Base-by-base conservation (phyloP, 2,797 vertebrate species). In the Enoplosus armatus region DNA sequence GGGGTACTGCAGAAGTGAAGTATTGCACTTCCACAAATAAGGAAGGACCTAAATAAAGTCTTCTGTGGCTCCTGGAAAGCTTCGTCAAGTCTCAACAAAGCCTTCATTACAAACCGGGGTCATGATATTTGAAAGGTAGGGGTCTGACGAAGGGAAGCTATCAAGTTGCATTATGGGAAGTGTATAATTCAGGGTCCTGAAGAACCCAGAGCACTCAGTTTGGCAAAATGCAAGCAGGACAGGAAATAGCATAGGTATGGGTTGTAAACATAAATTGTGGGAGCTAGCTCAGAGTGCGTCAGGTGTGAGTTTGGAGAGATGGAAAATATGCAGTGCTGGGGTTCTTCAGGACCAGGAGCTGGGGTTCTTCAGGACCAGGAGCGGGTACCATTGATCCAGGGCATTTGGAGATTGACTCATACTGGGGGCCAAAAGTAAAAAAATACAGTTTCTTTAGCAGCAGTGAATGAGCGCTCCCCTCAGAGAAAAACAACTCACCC, bases 251-350 rank as follows among this genome's bases (percentile, higher is more conserved):
- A 5, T 12, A 24, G 18, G n/a, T n/a, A 37, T n/a, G 14, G 5
- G 5, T 37, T 54, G 50, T 15, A 22, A 54, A 31, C 12, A 8
- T 55, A 9, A 29, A 55, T 18, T 55, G 15, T 55, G 27, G 27
- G 15, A 18, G 53, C 26, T 18, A 55, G 15, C 16, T 31, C 53
- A 31, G 48, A 24, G 22, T 12, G 24, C 10, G 3, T 24, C 11
- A 60, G 22, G 55, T 66, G 26, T 48, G 10, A 76, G 48, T 55
- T 29, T 20, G 20, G n/a, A n/a, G 11, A n/a, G 9, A 54, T 67
- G n/a, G 27, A 2, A 55, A 41, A 55, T 20, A 54, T 39, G 27
- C 20, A 45, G 16, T 45, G 27, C 51, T 75, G 33, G 18, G 33
- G 4, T 37, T 29, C 7, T 7, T 43, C 27, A 24, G 51, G 4